Evolutionary conservation across 2,888 invertebrate species (phyloP).

Genomic region (Tenthredo livida): DNA sequence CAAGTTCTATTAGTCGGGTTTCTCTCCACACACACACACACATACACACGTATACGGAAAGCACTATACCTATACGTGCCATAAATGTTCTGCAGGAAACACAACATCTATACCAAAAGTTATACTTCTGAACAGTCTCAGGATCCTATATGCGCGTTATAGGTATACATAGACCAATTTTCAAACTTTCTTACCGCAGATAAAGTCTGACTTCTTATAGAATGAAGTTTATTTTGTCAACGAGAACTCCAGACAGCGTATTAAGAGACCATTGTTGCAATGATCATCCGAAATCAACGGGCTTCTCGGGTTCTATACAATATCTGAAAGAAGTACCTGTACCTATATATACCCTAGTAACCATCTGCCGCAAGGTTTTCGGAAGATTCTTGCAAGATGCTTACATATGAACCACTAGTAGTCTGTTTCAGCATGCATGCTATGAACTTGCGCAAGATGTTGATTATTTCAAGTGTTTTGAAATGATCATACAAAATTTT

Average conservation of each 20-base stretch:
- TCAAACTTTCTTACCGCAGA: background rate
- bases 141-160: background rate
- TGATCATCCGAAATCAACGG: background rate
- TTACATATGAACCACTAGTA: too few relatives aligned
- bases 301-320: too few relatives aligned
- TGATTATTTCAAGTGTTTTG: too few relatives aligned
- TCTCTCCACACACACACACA: background rate
- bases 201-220: background rate
- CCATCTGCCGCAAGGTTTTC: too few relatives aligned
- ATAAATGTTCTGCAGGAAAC: background rate
- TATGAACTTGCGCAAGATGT: too few relatives aligned
- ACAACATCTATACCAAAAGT: background rate
- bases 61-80: background rate
- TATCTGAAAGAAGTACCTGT: too few relatives aligned
- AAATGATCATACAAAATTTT: too few relatives aligned
- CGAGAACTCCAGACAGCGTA: too few relatives aligned
- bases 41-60: background rate
- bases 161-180: background rate
- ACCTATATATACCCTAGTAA: too few relatives aligned
- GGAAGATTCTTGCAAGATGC: too few relatives aligned
- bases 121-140: background rate
- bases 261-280: background rate
- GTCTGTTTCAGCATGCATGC: too few relatives aligned
- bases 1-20: conserved; percentile 29
- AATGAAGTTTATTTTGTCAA: too few relatives aligned